Evolutionary conservation across 2,113 vertebrate genomes (phyloP).

Genomic region (Phaethornis superciliosus): DNA sequence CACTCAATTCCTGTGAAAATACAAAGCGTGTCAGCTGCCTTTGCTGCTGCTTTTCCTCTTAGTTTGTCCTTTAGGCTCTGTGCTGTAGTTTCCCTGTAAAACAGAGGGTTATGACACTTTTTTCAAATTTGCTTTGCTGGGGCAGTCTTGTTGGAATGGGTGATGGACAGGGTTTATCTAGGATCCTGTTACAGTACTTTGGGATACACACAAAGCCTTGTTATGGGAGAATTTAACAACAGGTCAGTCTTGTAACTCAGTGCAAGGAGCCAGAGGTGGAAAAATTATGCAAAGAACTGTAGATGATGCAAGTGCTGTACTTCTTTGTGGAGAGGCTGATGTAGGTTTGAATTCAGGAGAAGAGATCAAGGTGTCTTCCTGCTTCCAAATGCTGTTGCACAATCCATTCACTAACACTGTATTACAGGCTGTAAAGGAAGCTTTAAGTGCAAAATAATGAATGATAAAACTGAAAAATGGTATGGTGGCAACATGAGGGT

Average conservation of each 20-base stretch:
- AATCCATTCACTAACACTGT: background rate
- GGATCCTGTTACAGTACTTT: background rate
- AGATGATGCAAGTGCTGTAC: background rate
- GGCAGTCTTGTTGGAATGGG: background rate
- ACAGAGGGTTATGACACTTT: background rate
- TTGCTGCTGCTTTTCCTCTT: background rate
- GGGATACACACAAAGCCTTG: background rate
- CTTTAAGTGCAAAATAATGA: conserved; percentile 20
- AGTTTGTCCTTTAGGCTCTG: background rate
- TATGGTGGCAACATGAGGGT: background rate
- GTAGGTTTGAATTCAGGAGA: background rate
- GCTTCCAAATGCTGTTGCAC: background rate
- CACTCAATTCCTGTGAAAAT: background rate
- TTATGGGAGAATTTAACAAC: background rate
- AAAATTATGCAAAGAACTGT: background rate
- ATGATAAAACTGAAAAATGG: background rate
- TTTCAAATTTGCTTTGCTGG: background rate
- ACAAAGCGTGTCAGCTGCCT: background rate
- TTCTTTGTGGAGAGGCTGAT: background rate
- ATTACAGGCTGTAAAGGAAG: conserved; percentile 2
- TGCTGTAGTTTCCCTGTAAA: background rate
- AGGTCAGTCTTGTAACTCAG: background rate
- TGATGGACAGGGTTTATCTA: background rate
- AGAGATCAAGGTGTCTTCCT: background rate
- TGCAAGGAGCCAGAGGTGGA: background rate